Base-by-base conservation (phyloP, 2,113 vertebrate genomes). In the Microtus pennsylvanicus region DNA sequence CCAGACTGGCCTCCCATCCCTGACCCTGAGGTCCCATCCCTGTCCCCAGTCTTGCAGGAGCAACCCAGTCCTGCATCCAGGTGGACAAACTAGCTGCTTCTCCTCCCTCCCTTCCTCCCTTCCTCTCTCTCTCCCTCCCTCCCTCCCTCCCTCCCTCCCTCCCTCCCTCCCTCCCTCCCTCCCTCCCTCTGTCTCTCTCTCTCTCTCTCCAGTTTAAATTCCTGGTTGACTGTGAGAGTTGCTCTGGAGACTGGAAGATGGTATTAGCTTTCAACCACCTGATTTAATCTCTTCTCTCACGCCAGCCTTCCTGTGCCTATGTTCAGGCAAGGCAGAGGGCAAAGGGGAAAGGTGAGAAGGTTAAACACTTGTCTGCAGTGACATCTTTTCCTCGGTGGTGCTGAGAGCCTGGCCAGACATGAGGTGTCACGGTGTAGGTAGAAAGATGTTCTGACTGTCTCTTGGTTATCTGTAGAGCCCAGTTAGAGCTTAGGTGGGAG, bases 181-280 rank as follows among this genome's bases (percentile, higher is more conserved):
- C 7, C 19, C 3, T 97, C 95, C 75, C 96, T 96, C 87, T 42
- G 42, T 42, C 42, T 42, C 42, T 42, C 42, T 92, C 81, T 97
- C 95, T 4, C 1, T 12, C 97, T 97, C 83, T 5, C 28, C 30
- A 98, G 86, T 96, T 96, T 74, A 97, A 98, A 98, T 98, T 98
- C 98, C 97, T 94, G 87, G 19, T 94, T 94, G 45, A 85, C 97
- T 96, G 86, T 87, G 96, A 74, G 93, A 97, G 97, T 98, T 98
- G 98, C 98, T 97, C 16, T 98, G 93, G 98, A 98, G 98, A 98
- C 98, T 97, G 98, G 93, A 98, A 98, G 98, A 98, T 47, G 0
- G 63, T 96, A 67, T 89, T 97, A 94, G 96, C 95, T 98, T 98
- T 96, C 97, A 97, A 75, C 88, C 97, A 98, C 97, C 97, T 98